Evolutionary conservation across 2,797 vertebrate genomes (phyloP).

Genomic region (Delichon dasypus): DNA sequence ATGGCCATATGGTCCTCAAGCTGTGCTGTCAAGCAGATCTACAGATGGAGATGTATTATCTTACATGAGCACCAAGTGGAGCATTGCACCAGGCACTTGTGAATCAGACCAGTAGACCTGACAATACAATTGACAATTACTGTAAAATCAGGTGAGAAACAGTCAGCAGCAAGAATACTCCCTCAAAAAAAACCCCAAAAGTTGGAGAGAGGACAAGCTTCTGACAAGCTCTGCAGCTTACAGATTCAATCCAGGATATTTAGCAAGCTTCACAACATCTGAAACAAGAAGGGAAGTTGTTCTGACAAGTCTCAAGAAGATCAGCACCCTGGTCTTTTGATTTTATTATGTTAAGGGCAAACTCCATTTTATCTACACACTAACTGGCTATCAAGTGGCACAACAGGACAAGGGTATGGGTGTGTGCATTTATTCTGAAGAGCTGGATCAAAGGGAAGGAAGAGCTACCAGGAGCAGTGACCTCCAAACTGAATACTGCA

Average conservation of each 20-base stretch:
- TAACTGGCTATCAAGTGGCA: neutral
- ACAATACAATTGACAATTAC: conserved; percentile 22
- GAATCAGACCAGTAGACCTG: conserved; percentile 47
- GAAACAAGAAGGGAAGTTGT: neutral
- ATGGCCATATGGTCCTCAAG: conserved; percentile 71
- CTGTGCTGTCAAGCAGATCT: conserved; percentile 66
- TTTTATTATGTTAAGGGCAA: conserved; percentile 9
- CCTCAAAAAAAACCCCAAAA: neutral
- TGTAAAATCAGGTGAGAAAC: conserved; percentile 43
- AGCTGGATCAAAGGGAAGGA: neutral
- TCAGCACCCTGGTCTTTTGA: neutral
- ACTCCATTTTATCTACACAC: neutral
- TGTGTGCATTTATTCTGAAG: neutral
- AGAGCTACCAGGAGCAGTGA: neutral
- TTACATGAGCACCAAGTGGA: conserved; percentile 56
- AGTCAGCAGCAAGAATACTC: neutral
- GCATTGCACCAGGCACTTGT: conserved; percentile 48
- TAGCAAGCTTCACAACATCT: conserved; percentile 4
- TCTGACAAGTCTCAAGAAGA: conserved; percentile 13
- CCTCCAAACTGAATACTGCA: neutral
- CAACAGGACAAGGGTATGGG: neutral
- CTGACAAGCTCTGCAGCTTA: neutral
- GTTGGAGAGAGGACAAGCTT: neutral
- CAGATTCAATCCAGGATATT: neutral
- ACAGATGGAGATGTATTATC: conserved; percentile 68